These are phyloP conservation scores for Melikaiella ostensackeni DNA, from an alignment of 2,888 invertebrate species.

Conservation along the genomic window DNA sequence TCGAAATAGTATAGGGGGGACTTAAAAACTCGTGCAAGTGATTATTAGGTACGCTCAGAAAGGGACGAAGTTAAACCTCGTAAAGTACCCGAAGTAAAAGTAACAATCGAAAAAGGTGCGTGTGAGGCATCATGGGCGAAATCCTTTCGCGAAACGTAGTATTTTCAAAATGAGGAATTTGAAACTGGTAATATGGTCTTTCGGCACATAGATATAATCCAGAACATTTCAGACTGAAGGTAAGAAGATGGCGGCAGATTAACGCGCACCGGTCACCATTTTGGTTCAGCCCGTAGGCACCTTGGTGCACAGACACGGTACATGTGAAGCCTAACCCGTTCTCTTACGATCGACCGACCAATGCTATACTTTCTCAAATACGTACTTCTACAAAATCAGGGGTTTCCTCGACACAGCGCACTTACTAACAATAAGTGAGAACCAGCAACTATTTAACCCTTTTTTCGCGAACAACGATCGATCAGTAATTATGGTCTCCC, in stretches of 20 bases:
- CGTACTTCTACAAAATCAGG: constrained; percentile 25
- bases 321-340: neutral
- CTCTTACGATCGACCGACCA: constrained; percentile 24
- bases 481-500: constrained; percentile 19
- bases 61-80: constrained; percentile 49
- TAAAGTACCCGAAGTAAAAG: constrained; percentile 45
- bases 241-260: constrained; percentile 33
- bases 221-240: constrained; percentile 5
- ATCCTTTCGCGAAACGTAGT: constrained; percentile 48
- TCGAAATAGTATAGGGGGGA: constrained; percentile 39
- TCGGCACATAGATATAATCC: constrained; percentile 40
- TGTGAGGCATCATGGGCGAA: constrained; percentile 50
- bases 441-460: constrained; percentile 24
- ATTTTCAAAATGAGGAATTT: constrained; percentile 45
- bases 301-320: constrained; percentile 5
- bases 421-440: constrained; percentile 29
- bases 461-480: constrained; percentile 25
- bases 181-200: constrained; percentile 42
- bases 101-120: constrained; percentile 54
- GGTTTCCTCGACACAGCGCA: constrained; percentile 11
- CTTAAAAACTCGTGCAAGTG: constrained; percentile 51
- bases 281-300: constrained; percentile 37
- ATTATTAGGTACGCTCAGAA: constrained; percentile 56
- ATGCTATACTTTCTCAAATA: constrained; percentile 9
- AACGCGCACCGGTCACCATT: constrained; percentile 33